Percentiles rank a stretch among this genome's conserved stretches.
Conservation (phyloP, 2,113 vertebrate genomes). For the Bos indicus region DNA sequence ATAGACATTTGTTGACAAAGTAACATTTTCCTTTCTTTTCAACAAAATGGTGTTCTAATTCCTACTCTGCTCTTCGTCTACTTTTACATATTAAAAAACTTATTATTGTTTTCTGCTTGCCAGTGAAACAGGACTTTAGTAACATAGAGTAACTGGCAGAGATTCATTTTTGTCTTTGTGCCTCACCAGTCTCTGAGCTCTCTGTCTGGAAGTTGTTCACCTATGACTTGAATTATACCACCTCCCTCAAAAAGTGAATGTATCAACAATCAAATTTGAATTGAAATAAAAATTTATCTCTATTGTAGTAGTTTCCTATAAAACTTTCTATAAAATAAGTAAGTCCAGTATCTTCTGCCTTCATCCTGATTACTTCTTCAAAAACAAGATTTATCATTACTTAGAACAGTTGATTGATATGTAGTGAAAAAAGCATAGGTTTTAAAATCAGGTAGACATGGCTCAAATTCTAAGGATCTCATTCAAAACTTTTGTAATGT, state of each 20-base stretch:
- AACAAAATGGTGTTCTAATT: neutral
- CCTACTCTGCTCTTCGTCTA: neutral
- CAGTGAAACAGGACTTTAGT: neutral
- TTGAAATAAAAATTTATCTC: neutral
- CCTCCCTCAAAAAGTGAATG: neutral
- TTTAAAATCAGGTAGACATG: neutral
- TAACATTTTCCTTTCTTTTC: neutral
- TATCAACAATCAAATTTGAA: neutral
- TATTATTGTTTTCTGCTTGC: neutral
- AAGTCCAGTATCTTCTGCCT: neutral
- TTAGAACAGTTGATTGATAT: neutral
- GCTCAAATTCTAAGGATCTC: neutral
- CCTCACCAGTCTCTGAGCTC: neutral
- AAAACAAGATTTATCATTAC: neutral
- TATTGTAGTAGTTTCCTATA: neutral
- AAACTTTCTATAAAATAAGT: neutral
- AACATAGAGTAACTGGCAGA: neutral
- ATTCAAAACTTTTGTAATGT: neutral
- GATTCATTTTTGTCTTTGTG: neutral
- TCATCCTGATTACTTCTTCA: neutral
- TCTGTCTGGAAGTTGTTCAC: neutral
- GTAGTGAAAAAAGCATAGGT: neutral
- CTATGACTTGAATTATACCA: neutral
- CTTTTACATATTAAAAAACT: neutral
- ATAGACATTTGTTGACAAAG: neutral